Evolutionary conservation across 2,113 vertebrate species (phyloP), one percentile per base, ranked within the genome.

Genomic region (Puntigrus tetrazona): DNA sequence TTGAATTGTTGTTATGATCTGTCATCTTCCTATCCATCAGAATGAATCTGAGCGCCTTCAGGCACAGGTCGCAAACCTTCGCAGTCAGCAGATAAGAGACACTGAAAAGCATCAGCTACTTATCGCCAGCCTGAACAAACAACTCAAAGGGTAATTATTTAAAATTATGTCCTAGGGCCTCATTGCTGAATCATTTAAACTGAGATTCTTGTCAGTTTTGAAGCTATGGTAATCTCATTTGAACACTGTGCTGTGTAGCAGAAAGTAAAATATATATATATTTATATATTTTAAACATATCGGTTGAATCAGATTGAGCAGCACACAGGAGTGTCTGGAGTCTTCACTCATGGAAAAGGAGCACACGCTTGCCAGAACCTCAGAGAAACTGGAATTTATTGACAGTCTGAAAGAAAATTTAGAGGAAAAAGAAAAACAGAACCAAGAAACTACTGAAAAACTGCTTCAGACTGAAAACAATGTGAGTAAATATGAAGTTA

Each of bases 341-440:
- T 96, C 92, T 43, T 95, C 95, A 0, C 94, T 97, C 31, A 91
- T 92, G n/a, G 97, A 97, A 90, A 97, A 96, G 87, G 97, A 97
- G 20, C 94, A 95, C 8, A 94, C 92, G 0, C 78, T 97, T 75
- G 91, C 93, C 59, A 92, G 92, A 83, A 90, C 82, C 0, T 92
- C 92, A 0, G 94, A 95, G 90, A 96, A 95, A 75, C 91, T 96
- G 3, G 92, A 95, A 82, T 91, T 95, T 47, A 92, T 96, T 50
- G 93, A 87, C 89, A 89, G 86, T 86, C 90, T 96, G 50, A 90
- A 87, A 82, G 94, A 94, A 27, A 86, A 91, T 27, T 84, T 97
- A 87, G 92, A 93, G 1, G 92, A 94, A 63, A 96, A 93, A 75
- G 96, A 97, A 63, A 67, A 83, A 45, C 86, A 94, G 43, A 91